Evolutionary conservation across 2,888 invertebrate species (phyloP).

Genomic region (Tetragonisca angustula): DNA sequence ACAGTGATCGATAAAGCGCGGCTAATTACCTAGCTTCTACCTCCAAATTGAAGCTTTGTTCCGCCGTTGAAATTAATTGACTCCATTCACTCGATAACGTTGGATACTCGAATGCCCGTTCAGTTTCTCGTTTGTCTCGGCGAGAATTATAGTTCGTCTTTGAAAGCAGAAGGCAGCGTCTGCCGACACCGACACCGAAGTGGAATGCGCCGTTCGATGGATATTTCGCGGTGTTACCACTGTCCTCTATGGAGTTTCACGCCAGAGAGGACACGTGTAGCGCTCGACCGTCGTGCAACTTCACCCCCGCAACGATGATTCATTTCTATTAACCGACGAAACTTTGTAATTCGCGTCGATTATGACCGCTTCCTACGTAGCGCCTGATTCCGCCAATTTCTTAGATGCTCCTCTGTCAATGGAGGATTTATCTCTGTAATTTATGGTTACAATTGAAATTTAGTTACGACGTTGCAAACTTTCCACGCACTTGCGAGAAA

Average conservation of each 20-base stretch:
- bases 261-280: background rate
- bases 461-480: background rate
- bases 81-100: slow-evolving; percentile 76
- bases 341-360: background rate
- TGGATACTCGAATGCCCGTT: slow-evolving; percentile 64
- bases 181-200: slow-evolving; percentile 29
- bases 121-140: slow-evolving; percentile 56
- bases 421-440: background rate
- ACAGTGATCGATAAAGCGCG: slow-evolving; percentile 79
- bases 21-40: slow-evolving; percentile 77
- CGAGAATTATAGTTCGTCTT: slow-evolving; percentile 64
- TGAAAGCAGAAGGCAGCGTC: slow-evolving; percentile 42
- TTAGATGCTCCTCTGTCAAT: background rate
- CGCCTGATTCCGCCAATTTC: background rate
- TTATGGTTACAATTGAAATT: background rate
- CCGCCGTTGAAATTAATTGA: slow-evolving; percentile 77
- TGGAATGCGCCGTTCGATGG: slow-evolving; percentile 21
- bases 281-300: background rate
- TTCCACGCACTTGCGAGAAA: too few relatives aligned
- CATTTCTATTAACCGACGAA: background rate
- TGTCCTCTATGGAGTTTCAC: background rate
- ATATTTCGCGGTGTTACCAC: slow-evolving; percentile 15
- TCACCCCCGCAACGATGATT: background rate
- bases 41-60: slow-evolving; percentile 79
- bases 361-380: background rate